These are phyloP conservation scores for Crematogaster levior DNA, from an alignment of 2,888 invertebrate species.

Conservation along the genomic window DNA sequence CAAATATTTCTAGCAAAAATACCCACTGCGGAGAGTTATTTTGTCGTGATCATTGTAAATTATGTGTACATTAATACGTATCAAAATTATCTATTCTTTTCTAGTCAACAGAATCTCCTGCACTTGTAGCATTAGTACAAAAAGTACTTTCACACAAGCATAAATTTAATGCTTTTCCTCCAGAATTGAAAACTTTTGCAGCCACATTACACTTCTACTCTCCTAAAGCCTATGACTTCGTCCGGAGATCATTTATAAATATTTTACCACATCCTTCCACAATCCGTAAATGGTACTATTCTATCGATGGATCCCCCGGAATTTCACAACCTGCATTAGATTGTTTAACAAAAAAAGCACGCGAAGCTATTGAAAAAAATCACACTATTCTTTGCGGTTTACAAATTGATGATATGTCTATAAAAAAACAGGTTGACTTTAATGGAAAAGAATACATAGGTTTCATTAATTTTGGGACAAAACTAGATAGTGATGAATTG, in stretches of 20 bases:
- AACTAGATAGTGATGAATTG: neutral
- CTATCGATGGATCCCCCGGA: constrained; percentile 16
- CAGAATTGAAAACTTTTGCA: constrained; percentile 9
- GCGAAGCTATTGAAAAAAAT: neutral
- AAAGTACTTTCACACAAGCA: neutral
- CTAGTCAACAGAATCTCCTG: no score
- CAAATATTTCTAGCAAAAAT: no score
- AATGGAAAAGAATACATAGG: constrained; percentile 15
- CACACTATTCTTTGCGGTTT: neutral
- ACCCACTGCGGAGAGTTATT: no score
- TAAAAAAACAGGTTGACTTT: neutral
- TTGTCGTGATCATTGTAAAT: no score
- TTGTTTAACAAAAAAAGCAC: neutral
- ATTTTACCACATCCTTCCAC: constrained; percentile 17
- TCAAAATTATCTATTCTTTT: neutral
- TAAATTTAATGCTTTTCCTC: neutral
- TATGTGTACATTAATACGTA: no score
- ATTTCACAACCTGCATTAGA: neutral
- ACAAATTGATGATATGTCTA: constrained; percentile 1
- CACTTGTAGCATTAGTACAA: no score
- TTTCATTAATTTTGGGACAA: neutral
- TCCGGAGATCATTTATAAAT: constrained; percentile 17
- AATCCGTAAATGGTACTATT: neutral
- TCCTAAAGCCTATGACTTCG: constrained; percentile 20
- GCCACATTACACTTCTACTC: neutral